phyloP scores from a whole-genome alignment of 1,140 invertebrate genomes.

The Tetranychus urticae region DNA sequence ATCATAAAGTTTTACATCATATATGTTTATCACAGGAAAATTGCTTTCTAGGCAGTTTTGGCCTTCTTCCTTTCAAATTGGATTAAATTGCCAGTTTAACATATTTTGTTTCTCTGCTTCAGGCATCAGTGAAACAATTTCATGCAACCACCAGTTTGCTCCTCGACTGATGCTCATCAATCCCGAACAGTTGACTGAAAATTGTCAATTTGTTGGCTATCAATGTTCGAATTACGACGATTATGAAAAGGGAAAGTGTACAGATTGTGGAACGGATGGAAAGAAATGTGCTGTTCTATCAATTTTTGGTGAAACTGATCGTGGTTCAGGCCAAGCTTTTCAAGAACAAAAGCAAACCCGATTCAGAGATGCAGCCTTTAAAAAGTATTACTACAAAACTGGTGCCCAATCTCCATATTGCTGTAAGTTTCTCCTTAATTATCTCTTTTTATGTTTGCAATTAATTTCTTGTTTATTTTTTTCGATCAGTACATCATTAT shows the following conservation, averaged over 20 bases:
- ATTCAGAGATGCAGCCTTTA: background rate
- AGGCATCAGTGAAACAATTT: background rate
- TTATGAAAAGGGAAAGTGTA: slow-evolving; percentile 14
- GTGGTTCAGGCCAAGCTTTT: background rate
- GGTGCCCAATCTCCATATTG: background rate
- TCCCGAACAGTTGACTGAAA: background rate
- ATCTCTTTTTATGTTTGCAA: too few relatives aligned
- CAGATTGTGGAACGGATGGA: background rate
- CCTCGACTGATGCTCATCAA: background rate
- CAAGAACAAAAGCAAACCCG: background rate
- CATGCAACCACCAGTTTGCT: background rate
- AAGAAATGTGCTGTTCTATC: background rate
- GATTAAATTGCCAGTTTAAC: background rate
- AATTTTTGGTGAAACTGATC: background rate
- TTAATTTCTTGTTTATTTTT: background rate
- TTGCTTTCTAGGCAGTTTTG: too few relatives aligned
- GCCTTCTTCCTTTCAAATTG: too few relatives aligned
- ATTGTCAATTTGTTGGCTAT: slow-evolving; percentile 22
- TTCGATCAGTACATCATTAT: background rate
- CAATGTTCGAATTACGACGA: slow-evolving; percentile 12
- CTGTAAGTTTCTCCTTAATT: background rate
- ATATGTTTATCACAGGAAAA: too few relatives aligned
- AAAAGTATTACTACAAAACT: background rate
- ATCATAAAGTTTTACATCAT: too few relatives aligned
- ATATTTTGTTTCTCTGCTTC: background rate